Conservation (phyloP, 2,113 vertebrate genomes). For the Grammatotria lemairii region DNA sequence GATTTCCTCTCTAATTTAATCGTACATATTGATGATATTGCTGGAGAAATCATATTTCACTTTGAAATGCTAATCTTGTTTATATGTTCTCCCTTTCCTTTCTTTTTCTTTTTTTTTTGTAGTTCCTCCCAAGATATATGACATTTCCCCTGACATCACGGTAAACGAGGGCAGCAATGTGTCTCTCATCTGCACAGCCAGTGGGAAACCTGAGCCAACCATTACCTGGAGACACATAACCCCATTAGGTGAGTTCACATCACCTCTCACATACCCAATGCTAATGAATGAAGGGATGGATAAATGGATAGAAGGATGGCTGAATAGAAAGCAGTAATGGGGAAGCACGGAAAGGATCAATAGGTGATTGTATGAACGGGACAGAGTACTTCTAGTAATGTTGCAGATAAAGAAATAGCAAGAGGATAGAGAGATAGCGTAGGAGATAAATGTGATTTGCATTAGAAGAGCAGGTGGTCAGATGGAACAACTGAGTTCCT, state of each 20-base stretch:
- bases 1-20: background rate
- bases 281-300: slow-evolving; percentile 20
- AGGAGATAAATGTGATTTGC: background rate
- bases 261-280: slow-evolving; percentile 24
- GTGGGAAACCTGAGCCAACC: slow-evolving; percentile 91
- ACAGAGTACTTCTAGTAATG: background rate
- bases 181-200: slow-evolving; percentile 91
- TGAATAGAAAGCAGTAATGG: slow-evolving; percentile 20
- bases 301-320: background rate
- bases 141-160: slow-evolving; percentile 85
- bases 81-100: background rate
- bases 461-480: background rate
- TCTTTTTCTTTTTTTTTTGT: slow-evolving; percentile 38
- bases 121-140: slow-evolving; percentile 97
- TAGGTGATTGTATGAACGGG: slow-evolving; percentile 1
- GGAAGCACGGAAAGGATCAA: slow-evolving; percentile 23
- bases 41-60: background rate
- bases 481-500: background rate
- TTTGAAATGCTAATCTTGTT: slow-evolving; percentile 30
- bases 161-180: slow-evolving; percentile 96
- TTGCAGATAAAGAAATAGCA: background rate
- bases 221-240: slow-evolving; percentile 98
- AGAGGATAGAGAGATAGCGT: background rate
- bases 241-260: slow-evolving; percentile 82
- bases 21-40: background rate